These are phyloP conservation scores for Sylvia atricapilla DNA, from an alignment of 2,113 vertebrate genomes.

Conservation along the genomic window DNA sequence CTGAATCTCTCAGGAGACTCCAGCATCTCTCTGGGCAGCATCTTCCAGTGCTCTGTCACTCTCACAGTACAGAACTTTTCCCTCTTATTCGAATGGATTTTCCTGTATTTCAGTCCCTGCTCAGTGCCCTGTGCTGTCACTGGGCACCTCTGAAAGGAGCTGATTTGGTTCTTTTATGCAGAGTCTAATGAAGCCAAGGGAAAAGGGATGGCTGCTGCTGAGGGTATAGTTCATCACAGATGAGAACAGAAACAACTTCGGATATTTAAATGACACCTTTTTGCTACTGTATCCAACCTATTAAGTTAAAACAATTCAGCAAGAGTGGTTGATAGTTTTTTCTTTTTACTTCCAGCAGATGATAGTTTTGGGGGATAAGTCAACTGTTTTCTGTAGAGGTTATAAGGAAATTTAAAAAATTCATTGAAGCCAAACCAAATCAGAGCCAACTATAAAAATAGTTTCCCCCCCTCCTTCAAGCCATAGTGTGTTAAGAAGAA, in stretches of 20 bases:
- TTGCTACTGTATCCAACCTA: background rate
- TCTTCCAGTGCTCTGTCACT: background rate
- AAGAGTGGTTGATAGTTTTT: background rate
- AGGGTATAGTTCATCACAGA: background rate
- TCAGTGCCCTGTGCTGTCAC: background rate
- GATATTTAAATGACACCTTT: background rate
- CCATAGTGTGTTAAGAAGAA: background rate
- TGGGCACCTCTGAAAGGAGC: background rate
- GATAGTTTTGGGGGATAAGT: background rate
- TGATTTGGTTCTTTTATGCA: background rate
- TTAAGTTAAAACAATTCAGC: background rate
- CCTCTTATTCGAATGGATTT: background rate
- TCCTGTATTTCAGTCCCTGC: background rate
- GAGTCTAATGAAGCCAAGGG: background rate
- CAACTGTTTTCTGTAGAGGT: background rate
- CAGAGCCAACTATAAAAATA: background rate
- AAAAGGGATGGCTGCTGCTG: background rate
- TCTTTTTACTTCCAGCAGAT: background rate
- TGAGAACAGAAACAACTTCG: background rate
- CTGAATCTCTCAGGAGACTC: background rate
- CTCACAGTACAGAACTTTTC: background rate
- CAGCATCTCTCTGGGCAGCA: background rate
- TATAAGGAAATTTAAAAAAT: background rate
- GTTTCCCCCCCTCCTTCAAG: background rate
- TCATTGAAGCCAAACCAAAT: background rate